phyloP scores from a whole-genome alignment of 1,140 invertebrate genomes.

The Tribolium madens region DNA sequence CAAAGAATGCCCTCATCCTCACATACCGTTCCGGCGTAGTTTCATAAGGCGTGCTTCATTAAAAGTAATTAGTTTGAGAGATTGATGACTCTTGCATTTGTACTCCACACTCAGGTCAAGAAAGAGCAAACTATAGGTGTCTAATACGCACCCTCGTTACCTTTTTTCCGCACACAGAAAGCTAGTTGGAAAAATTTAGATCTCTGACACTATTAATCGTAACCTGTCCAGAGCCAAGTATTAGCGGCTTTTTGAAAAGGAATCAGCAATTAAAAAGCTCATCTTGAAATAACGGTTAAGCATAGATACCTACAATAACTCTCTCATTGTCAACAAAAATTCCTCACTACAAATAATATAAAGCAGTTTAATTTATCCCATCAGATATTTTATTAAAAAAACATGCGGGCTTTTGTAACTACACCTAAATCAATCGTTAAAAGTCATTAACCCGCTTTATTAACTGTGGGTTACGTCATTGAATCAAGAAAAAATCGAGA shows the following conservation, averaged over 20 bases:
- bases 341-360: conserved; percentile 5
- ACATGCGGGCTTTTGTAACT: conserved; percentile 26
- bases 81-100: conserved; percentile 42
- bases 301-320: neutral
- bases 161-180: too few relatives aligned
- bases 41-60: conserved; percentile 45
- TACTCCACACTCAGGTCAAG: conserved; percentile 36
- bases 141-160: conserved; percentile 31
- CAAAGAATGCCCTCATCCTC: conserved; percentile 32
- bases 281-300: conserved; percentile 38
- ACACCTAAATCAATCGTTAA: conserved; percentile 37
- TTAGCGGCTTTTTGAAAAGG: conserved; percentile 46
- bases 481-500: neutral
- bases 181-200: too few relatives aligned
- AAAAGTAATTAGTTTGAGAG: conserved; percentile 46
- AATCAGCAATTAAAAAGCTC: conserved; percentile 46
- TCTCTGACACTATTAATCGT: conserved; percentile 47
- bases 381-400: neutral
- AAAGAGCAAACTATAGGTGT: conserved; percentile 39
- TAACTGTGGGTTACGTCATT: conserved; percentile 10
- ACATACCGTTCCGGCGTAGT: conserved; percentile 40
- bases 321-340: neutral
- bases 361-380: conserved; percentile 26
- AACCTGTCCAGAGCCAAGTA: conserved; percentile 42
- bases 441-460: conserved; percentile 38